Conservation (phyloP, 2,888 invertebrate genomes). For the Ommatoiulus sabulosus region DNA sequence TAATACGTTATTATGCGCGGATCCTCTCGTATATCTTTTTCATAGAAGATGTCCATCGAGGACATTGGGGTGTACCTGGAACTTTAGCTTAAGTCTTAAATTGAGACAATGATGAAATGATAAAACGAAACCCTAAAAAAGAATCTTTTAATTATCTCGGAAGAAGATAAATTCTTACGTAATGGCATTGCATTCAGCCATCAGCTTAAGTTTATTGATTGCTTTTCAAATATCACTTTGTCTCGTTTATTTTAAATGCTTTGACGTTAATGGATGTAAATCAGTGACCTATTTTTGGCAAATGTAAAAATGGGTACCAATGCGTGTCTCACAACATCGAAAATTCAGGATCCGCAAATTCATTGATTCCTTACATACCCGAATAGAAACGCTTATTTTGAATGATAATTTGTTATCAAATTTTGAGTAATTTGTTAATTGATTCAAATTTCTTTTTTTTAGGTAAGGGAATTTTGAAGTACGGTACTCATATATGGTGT, state of each 20-base stretch:
- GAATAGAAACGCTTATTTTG: no score
- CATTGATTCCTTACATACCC: no score
- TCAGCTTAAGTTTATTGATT: background rate
- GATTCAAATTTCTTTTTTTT: background rate
- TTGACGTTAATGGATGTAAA: background rate
- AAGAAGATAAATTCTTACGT: background rate
- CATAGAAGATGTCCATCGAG: background rate
- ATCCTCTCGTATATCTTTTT: background rate
- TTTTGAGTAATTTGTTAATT: background rate
- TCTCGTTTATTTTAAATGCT: background rate
- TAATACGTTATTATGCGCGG: background rate
- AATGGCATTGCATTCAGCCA: background rate
- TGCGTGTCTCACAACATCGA: background rate
- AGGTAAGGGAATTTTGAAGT: slow-evolving; percentile 8
- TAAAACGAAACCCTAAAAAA: background rate
- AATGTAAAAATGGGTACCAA: background rate
- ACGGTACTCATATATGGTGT: background rate
- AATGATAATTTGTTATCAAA: background rate
- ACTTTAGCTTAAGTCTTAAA: background rate
- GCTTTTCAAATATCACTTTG: background rate
- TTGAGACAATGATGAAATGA: background rate
- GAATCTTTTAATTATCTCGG: no score
- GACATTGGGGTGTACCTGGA: background rate
- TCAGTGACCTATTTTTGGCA: background rate
- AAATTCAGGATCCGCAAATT: no score